Evolutionary conservation across 2,113 vertebrate genomes (phyloP), one percentile per base, ranked within the genome.

Genomic region (Opisthocomus hoazin): DNA sequence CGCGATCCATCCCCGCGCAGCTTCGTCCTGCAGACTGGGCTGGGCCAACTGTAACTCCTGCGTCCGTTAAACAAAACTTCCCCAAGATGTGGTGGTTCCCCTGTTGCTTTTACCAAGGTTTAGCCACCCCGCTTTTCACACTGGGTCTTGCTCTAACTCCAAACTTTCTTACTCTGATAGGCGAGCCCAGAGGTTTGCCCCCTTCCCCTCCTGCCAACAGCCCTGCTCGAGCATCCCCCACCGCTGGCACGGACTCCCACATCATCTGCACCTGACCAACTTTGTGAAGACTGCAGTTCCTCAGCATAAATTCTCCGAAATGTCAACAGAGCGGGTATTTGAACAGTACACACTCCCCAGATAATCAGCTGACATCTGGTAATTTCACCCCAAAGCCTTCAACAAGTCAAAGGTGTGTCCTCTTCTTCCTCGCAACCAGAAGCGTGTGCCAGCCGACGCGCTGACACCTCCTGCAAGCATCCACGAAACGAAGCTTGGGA

Each of bases 361-460:
- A 21, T 13, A 69, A 46, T 2, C 7, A 79, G 13, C 12, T 21
- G n/a, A 30, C 15, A 74, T 2, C 37, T 66, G n/a, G 9, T 7
- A 37, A 41, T 82, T 85, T 43, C 13, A 63, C 15, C 46, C 51
- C 66, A 60, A 79, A 84, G 27, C 13, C 20, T 54, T 50, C 85
- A 61, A 17, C 19, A 32, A 6, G 2, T 12, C 51, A 22, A 32
- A 66, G 63, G 43, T 2, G 1, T 0, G 2, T 50, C 19, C n/a
- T 30, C 69, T 29, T 41, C 50, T 30, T 46, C 29, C 37, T 36
- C 39, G 13, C 19, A 46, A 39, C 17, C 51, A 84, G 32, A 41
- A 79, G 14, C 7, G 11, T 2, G 27, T 26, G 32, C 12, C 57
- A 20, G 37, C 26, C 19, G 10, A 48, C 2, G 15, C 4, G 1